These are phyloP conservation scores for Notospermus geniculatus DNA, from an alignment of 1,140 invertebrate species.

Conservation along the genomic window DNA sequence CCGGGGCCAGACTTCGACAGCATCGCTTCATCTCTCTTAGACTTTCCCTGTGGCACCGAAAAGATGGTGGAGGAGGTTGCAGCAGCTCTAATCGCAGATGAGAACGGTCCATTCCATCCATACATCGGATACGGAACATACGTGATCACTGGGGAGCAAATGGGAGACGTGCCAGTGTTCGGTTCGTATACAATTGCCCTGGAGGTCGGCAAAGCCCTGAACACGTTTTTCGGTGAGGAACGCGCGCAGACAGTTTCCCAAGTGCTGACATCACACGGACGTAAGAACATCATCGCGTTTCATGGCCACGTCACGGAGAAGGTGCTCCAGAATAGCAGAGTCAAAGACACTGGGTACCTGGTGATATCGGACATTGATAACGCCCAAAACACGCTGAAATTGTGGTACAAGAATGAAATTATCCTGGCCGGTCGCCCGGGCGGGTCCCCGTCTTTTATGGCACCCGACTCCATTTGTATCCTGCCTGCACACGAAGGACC, in stretches of 20 bases:
- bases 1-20: conserved; percentile 2
- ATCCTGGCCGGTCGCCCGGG: neutral
- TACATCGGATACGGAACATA: conserved; percentile 8
- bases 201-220: conserved; percentile 2
- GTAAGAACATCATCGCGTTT: neutral
- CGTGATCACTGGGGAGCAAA: conserved; percentile 9
- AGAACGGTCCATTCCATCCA: conserved; percentile 1
- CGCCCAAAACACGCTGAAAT: neutral
- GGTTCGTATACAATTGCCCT: conserved; percentile 2
- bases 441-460: conserved; percentile 7
- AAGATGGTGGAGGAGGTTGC: conserved; percentile 8
- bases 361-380: neutral
- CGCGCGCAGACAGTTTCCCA: neutral
- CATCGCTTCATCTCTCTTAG: neutral
- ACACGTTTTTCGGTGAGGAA: conserved; percentile 6
- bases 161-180: conserved; percentile 8
- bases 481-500: neutral
- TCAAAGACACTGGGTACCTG: conserved; percentile 9
- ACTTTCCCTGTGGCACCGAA: conserved; percentile 4
- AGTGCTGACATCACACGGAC: conserved; percentile 1
- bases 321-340: neutral
- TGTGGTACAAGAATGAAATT: conserved; percentile 7
- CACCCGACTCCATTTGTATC: conserved; percentile 7
- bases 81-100: conserved; percentile 2
- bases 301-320: conserved; percentile 8